These are phyloP conservation scores for Orchestia grillus DNA, from an alignment of 1,140 invertebrate species.

Conservation along the genomic window DNA sequence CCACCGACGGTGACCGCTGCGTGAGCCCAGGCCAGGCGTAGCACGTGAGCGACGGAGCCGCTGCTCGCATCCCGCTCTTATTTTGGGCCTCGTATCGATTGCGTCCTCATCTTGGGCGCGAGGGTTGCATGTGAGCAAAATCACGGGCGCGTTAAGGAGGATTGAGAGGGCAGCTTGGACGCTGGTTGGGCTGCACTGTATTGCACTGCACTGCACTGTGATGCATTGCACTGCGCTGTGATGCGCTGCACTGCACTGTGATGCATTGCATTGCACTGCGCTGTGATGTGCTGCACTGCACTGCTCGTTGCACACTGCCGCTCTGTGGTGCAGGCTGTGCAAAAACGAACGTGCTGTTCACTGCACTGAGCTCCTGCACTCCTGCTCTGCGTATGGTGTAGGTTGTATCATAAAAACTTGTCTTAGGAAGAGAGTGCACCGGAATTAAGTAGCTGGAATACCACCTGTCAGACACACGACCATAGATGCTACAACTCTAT, in stretches of 20 bases:
- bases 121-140: constrained; percentile 30
- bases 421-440: no score
- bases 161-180: not conserved
- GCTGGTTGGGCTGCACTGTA: not conserved
- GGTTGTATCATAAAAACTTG: no score
- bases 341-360: not conserved
- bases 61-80: constrained; percentile 10
- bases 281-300: no score
- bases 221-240: no score
- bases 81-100: constrained; percentile 26
- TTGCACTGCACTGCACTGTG: not conserved
- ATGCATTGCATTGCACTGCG: no score
- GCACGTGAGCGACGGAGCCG: constrained; percentile 15
- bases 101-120: not conserved
- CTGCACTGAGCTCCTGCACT: no score
- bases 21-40: not conserved
- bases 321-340: not conserved
- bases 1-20: not conserved
- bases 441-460: no score
- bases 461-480: no score
- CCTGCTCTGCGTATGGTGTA: no score
- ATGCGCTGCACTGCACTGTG: not conserved
- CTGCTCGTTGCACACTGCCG: not conserved
- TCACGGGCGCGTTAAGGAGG: constrained; percentile 29
- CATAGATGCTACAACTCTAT: no score